Conservation (phyloP, 2,888 invertebrate species). For the Gortyna flavago region DNA sequence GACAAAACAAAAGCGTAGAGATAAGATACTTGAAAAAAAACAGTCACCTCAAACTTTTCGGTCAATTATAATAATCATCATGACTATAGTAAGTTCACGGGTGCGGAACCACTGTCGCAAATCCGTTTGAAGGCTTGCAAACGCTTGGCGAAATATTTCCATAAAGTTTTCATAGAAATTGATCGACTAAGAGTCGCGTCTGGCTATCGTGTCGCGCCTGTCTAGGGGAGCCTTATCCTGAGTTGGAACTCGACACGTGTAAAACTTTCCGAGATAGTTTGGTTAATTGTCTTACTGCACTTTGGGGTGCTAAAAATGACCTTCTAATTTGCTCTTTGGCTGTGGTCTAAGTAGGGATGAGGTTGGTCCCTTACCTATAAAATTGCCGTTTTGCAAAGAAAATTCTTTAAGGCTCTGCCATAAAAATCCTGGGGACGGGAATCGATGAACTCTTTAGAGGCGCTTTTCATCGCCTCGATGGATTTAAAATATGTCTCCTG, state of each 20-base stretch:
- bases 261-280: slow-evolving; percentile 9
- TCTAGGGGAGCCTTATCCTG: background rate
- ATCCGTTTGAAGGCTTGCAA: background rate
- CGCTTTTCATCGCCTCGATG: background rate
- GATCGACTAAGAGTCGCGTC: background rate
- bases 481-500: background rate
- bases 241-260: background rate
- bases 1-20: slow-evolving; percentile 14
- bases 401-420: background rate
- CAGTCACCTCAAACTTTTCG: background rate
- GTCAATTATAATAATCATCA: background rate
- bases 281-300: background rate
- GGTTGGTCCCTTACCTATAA: background rate
- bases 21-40: background rate
- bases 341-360: background rate
- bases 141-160: no score
- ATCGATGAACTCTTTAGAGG: background rate
- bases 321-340: slow-evolving; percentile 1
- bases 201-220: no score
- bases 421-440: background rate
- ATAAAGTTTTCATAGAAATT: background rate
- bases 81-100: background rate
- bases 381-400: no score
- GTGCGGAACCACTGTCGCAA: background rate
- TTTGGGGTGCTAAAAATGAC: slow-evolving; percentile 1